phyloP scores from a whole-genome alignment of 2,888 invertebrate genomes.

The Clepsis dumicolana region DNA sequence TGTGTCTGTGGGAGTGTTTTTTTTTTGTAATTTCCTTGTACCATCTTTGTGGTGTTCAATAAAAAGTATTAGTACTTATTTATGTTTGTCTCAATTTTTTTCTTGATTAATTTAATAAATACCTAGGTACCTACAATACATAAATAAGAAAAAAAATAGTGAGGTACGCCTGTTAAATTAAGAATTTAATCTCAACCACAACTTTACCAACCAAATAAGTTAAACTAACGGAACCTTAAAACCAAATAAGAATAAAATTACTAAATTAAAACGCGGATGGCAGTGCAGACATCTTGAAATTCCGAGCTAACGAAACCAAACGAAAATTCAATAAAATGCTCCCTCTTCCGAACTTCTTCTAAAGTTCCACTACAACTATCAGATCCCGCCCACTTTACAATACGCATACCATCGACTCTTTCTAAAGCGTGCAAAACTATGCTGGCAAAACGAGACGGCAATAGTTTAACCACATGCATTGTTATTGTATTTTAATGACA shows the following conservation, averaged over 20 bases:
- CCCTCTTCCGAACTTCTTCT: slow-evolving; percentile 83
- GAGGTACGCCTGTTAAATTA: too few relatives aligned
- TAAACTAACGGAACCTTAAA: background rate
- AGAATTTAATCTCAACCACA: too few relatives aligned
- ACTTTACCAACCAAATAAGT: background rate
- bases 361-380: slow-evolving; percentile 82
- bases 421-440: slow-evolving; percentile 54
- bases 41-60: too few relatives aligned
- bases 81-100: too few relatives aligned
- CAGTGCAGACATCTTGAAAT: slow-evolving; percentile 63
- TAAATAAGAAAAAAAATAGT: too few relatives aligned
- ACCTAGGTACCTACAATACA: too few relatives aligned
- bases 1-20: too few relatives aligned
- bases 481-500: slow-evolving; percentile 76
- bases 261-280: slow-evolving; percentile 36
- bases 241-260: slow-evolving; percentile 26
- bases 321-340: slow-evolving; percentile 82
- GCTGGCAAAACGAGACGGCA: slow-evolving; percentile 64
- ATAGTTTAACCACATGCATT: slow-evolving; percentile 70
- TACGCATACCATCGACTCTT: slow-evolving; percentile 59
- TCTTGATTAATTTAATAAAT: too few relatives aligned
- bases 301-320: slow-evolving; percentile 61
- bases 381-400: slow-evolving; percentile 67
- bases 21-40: too few relatives aligned
- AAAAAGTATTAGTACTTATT: too few relatives aligned